Base-by-base conservation (phyloP, 2,888 invertebrate genomes). In the Pammene aurita region DNA sequence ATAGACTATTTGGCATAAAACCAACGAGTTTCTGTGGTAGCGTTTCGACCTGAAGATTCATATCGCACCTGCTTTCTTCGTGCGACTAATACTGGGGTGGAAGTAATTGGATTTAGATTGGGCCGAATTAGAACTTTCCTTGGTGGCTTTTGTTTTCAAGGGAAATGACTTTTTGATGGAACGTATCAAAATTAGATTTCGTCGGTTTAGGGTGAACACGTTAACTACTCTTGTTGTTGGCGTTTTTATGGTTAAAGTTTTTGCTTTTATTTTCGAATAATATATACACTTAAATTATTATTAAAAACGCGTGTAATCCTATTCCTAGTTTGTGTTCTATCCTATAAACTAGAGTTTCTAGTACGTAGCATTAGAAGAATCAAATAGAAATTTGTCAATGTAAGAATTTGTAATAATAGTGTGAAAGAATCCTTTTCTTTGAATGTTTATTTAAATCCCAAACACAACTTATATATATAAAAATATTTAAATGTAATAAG, bases 81-180 rank as follows among this genome's bases (percentile, higher is more conserved):
- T 82, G 83, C 77, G 80, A 78, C 79, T 80, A 81, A 83, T 79
- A 83, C 80, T 77, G 79, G 80, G 86, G 83, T 84, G 82, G 80
- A 79, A 80, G 88, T 91, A 91, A 91, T 91, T 90, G 87, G 88
- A 88, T 87, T 90, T 88, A 88, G 89, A 92, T 92, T 90, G 87
- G 86, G 87, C 85, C 84, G 82, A 86, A 89, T 91, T 89, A 89
- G 84, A 85, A 85, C 85, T 85, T 88, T 90, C 87, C 87, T 83
- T 83, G 77, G 78, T 80, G 79, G 80, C 83, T 81, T 87, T 89
- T 89, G 87, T 90, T 90, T 89, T 86, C 80, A 78, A 75, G 76
- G 82, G 77, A 89, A 90, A 92, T 85, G 81, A 86, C 86, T 85
- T 88, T 90, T 90, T 91, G 90, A 92, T 90, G 83, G 83, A 76